phyloP scores from a whole-genome alignment of 2,888 invertebrate genomes.

The Drosophila cognata region DNA sequence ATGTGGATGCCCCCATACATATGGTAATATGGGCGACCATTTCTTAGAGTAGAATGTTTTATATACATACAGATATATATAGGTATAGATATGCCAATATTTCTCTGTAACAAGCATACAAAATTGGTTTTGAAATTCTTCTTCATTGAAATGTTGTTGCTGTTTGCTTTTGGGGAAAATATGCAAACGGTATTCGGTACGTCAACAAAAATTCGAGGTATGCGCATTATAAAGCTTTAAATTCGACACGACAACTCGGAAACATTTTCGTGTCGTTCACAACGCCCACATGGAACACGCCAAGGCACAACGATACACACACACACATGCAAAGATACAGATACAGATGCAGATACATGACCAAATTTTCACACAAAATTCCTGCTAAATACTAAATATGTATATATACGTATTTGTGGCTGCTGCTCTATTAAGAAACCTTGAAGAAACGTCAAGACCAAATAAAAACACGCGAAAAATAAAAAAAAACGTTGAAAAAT shows the following conservation, averaged over 20 bases:
- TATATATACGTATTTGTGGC: conserved; percentile 18
- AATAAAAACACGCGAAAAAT: conserved; percentile 49
- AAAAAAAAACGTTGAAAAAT: neutral
- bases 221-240: conserved; percentile 79
- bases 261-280: conserved; percentile 69
- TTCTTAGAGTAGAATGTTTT: conserved; percentile 23
- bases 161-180: conserved; percentile 42
- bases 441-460: conserved; percentile 75
- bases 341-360: conserved; percentile 19
- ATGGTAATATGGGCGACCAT: conserved; percentile 52
- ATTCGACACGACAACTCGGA: conserved; percentile 80
- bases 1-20: conserved; percentile 44
- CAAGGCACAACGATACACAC: conserved; percentile 38
- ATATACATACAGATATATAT: neutral
- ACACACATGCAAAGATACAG: conserved; percentile 14
- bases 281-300: conserved; percentile 71
- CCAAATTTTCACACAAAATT: conserved; percentile 66
- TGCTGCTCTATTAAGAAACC: conserved; percentile 64
- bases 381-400: conserved; percentile 58
- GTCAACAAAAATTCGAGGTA: conserved; percentile 82
- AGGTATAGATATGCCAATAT: conserved; percentile 51
- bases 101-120: conserved; percentile 54
- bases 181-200: conserved; percentile 79
- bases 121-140: conserved; percentile 51
- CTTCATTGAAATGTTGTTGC: conserved; percentile 19